These are phyloP conservation scores for Kuschelorhynchus macadamiae DNA, from an alignment of 2,888 invertebrate genomes.

Conservation along the genomic window DNA sequence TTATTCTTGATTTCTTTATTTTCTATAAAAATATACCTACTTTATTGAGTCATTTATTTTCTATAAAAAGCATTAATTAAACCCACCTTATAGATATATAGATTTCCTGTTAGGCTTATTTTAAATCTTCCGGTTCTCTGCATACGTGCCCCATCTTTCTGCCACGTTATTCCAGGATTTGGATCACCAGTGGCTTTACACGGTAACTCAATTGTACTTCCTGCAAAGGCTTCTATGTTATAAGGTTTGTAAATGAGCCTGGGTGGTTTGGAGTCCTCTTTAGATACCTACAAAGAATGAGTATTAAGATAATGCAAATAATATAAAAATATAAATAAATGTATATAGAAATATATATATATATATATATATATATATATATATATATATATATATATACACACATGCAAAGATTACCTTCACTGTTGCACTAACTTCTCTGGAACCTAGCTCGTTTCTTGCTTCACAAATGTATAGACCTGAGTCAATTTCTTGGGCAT, in stretches of 20 bases:
- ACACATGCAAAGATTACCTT: constrained; percentile 67
- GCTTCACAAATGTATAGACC: constrained; percentile 86
- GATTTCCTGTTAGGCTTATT: constrained; percentile 79
- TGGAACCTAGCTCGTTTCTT: constrained; percentile 80
- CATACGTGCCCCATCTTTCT: constrained; percentile 81
- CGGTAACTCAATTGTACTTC: constrained; percentile 84
- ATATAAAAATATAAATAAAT: neutral
- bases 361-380: too few relatives aligned
- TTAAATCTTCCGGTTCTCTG: constrained; percentile 71
- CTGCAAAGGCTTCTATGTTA: constrained; percentile 81
- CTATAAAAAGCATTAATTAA: too few relatives aligned
- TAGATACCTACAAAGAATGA: constrained; percentile 49
- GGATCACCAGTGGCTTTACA: constrained; percentile 88
- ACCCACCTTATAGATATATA: constrained; percentile 78
- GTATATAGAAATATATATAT: constrained; percentile 52
- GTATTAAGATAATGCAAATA: neutral
- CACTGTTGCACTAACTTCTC: constrained; percentile 79
- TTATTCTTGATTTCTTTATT: too few relatives aligned
- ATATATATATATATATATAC: neutral
- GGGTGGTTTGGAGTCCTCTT: constrained; percentile 71
- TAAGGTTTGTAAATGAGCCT: constrained; percentile 80
- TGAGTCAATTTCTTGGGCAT: constrained; percentile 78
- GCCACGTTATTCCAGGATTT: constrained; percentile 85
- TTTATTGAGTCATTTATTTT: too few relatives aligned
- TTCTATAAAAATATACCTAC: too few relatives aligned